These are phyloP conservation scores for Lithobius niger DNA, from an alignment of 1,140 invertebrate genomes.

Conservation along the genomic window DNA sequence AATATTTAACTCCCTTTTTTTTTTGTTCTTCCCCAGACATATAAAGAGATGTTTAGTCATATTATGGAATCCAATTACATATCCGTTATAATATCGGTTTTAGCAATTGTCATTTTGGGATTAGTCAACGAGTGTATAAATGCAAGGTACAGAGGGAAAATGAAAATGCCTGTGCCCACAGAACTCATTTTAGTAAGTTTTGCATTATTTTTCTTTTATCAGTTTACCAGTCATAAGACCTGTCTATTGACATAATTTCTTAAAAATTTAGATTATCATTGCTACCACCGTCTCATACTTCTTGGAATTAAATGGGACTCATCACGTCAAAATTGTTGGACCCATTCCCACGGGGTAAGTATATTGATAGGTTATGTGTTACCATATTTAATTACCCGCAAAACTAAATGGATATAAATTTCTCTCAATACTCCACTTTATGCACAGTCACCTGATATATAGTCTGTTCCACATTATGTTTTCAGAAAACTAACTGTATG, in stretches of 20 bases:
- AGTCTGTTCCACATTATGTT: too few relatives aligned
- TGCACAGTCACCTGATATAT: too few relatives aligned
- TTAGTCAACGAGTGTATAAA: conserved; percentile 14
- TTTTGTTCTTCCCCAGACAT: conserved; percentile 39
- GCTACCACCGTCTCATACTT: conserved; percentile 57
- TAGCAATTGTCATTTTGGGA: conserved; percentile 2
- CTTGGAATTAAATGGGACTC: conserved; percentile 39
- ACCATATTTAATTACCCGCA: too few relatives aligned
- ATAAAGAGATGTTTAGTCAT: conserved; percentile 46
- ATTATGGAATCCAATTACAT: conserved; percentile 46
- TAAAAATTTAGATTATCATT: conserved; percentile 32
- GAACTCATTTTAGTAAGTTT: conserved; percentile 14
- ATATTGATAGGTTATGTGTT: neutral
- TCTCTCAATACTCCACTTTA: too few relatives aligned
- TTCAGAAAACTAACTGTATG: too few relatives aligned
- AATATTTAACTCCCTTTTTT: conserved; percentile 1
- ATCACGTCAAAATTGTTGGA: conserved; percentile 50
- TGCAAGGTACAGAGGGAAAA: conserved; percentile 9
- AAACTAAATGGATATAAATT: too few relatives aligned
- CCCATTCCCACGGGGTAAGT: conserved; percentile 61
- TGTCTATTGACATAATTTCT: neutral
- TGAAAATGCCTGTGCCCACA: conserved; percentile 13
- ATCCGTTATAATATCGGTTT: conserved; percentile 27
- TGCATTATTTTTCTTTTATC: neutral
- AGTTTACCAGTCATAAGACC: neutral